Conservation (phyloP, 2,888 invertebrate species). For the Tipula unca region DNA sequence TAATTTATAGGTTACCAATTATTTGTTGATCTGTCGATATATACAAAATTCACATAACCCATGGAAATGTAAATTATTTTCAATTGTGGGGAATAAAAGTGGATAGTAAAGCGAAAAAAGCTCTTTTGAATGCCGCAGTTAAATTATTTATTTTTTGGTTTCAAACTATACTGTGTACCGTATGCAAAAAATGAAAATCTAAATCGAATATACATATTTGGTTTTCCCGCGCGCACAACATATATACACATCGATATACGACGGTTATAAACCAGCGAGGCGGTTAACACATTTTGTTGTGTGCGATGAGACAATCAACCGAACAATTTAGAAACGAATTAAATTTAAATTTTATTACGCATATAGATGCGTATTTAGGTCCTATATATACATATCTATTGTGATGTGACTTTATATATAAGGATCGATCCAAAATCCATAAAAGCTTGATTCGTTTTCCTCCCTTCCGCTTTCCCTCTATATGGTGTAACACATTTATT, state of each 20-base stretch:
- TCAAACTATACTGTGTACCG: no score
- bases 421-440: neutral
- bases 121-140: no score
- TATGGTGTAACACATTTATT: neutral
- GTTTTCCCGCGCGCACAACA: neutral
- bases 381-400: neutral
- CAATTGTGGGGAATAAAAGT: no score
- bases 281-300: neutral
- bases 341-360: neutral
- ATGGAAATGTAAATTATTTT: no score
- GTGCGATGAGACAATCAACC: neutral
- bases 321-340: neutral
- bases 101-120: no score
- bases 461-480: neutral
- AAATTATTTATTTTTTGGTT: no score
- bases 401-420: neutral
- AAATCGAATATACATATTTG: neutral
- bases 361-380: neutral
- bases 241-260: no score
- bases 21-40: neutral
- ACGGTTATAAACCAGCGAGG: neutral
- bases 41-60: no score
- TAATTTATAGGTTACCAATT: neutral
- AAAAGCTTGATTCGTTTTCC: neutral
- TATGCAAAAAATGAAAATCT: no score